A percentile compares a stretch with the other conserved stretches of the same genome.
phyloP scores from a whole-genome alignment of 2,113 vertebrate species.

The Myrmophylax atrothorax region DNA sequence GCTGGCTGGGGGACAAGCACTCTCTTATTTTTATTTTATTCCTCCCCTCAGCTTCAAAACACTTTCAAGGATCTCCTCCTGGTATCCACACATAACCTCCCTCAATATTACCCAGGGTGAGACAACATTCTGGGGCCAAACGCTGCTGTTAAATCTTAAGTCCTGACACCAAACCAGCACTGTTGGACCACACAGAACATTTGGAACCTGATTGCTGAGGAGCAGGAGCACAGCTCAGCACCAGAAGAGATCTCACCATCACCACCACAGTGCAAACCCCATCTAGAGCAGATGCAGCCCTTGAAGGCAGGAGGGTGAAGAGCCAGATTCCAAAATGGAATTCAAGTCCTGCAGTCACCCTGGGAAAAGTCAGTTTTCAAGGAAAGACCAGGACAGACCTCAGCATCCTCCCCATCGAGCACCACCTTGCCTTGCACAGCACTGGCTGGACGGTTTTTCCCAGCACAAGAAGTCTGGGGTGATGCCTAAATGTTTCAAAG shows the following conservation, averaged over 20 bases:
- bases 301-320: background rate
- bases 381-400: background rate
- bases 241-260: background rate
- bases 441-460: background rate
- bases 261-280: background rate
- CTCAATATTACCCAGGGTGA: fast-evolving
- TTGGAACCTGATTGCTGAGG: background rate
- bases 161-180: background rate
- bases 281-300: background rate
- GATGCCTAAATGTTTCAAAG: background rate
- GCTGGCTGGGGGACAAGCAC: background rate
- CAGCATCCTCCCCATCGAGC: background rate
- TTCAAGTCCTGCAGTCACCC: background rate
- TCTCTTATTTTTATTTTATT: background rate
- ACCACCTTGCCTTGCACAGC: background rate
- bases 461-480: background rate
- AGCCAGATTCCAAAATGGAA: background rate
- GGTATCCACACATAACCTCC: background rate
- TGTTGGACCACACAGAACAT: fast-evolving
- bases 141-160: background rate
- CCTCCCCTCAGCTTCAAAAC: background rate
- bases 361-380: fast-evolving
- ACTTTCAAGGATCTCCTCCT: background rate
- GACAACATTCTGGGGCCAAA: background rate
- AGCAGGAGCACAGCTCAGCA: background rate